Evolutionary conservation across 2,797 vertebrate species (phyloP).

Genomic region (Heteromormyrus szaboi): DNA sequence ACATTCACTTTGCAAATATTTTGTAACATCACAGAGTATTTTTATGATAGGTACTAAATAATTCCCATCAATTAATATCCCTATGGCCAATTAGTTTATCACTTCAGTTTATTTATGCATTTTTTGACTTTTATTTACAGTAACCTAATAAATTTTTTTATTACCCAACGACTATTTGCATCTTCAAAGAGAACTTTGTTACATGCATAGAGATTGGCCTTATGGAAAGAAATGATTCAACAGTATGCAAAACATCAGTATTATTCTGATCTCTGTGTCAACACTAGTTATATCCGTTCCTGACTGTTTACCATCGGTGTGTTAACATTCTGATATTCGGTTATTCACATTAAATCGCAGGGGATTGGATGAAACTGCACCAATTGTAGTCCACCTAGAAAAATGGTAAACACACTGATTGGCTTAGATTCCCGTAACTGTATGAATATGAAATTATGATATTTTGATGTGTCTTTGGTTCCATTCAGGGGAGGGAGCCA

Average conservation of each 20-base stretch:
- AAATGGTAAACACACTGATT: background rate
- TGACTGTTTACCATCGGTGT: background rate
- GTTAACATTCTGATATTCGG: background rate
- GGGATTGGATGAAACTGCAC: background rate
- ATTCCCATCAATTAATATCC: background rate
- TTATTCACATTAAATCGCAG: background rate
- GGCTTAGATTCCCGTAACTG: background rate
- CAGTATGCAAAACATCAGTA: background rate
- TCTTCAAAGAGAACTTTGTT: background rate
- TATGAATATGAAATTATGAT: background rate
- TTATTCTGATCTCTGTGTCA: background rate
- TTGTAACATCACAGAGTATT: background rate
- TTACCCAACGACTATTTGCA: background rate
- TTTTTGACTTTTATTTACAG: background rate
- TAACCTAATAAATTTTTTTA: background rate
- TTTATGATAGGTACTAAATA: background rate
- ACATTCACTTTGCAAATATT: background rate
- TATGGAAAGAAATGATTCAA: background rate
- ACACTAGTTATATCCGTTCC: background rate
- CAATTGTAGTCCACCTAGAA: background rate
- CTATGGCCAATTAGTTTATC: background rate
- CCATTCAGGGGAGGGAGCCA: slow-evolving; percentile 87
- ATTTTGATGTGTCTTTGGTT: background rate
- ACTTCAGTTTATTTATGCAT: background rate
- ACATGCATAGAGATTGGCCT: background rate